phyloP scores from a whole-genome alignment of 92 coral and sea anemone genomes.

The Zoanthus sociatus region DNA sequence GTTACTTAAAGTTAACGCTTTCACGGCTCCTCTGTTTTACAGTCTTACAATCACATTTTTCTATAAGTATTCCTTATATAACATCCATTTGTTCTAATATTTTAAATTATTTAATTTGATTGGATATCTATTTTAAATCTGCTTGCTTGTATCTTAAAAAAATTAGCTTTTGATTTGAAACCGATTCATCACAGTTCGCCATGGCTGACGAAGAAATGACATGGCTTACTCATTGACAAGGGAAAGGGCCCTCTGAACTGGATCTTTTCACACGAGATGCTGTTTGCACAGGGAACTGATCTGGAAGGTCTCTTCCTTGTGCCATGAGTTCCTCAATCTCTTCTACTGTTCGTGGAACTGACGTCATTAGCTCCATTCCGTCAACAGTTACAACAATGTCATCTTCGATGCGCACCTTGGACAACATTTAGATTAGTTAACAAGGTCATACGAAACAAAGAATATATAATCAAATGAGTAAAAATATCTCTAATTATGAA shows the following conservation, averaged over 20 bases:
- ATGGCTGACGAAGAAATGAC: not conserved
- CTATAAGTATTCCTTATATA: too few relatives aligned
- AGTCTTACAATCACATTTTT: too few relatives aligned
- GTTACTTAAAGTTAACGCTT: too few relatives aligned
- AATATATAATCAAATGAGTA: too few relatives aligned
- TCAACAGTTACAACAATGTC: constrained; percentile 91
- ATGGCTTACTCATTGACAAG: constrained; percentile 13
- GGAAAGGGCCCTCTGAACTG: constrained; percentile 35
- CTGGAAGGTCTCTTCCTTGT: constrained; percentile 73
- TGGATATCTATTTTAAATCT: too few relatives aligned
- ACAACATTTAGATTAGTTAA: not conserved
- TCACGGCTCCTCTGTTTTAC: too few relatives aligned
- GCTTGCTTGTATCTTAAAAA: not conserved
- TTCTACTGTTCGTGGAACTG: constrained; percentile 94
- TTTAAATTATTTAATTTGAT: too few relatives aligned
- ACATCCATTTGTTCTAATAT: too few relatives aligned
- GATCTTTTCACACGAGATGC: constrained; percentile 53
- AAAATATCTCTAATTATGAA: too few relatives aligned
- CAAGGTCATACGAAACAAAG: not conserved
- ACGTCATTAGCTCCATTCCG: constrained; percentile 99
- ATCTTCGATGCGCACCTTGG: constrained; percentile 98
- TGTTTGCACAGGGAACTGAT: constrained; percentile 69
- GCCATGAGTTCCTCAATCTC: constrained; percentile 97
- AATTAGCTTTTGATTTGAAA: constrained; percentile 17
- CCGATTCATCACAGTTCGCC: not conserved